Conservation (phyloP, 1,140 invertebrate genomes). For the Trichogramma pretiosum region DNA sequence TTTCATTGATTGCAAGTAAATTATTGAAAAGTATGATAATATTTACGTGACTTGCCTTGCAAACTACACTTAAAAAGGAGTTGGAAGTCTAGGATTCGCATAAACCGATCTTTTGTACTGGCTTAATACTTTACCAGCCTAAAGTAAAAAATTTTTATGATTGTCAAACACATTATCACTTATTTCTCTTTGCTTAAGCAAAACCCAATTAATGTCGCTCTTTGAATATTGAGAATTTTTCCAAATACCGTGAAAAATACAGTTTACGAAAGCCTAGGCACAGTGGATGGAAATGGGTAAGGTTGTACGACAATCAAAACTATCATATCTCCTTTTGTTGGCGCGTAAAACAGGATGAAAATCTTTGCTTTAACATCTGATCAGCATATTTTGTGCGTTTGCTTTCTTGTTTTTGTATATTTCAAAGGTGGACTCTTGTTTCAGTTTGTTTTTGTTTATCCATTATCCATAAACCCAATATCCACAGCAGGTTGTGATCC, state of each 20-base stretch:
- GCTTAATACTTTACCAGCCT: neutral
- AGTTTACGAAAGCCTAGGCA: constrained; percentile 27
- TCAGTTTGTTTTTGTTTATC: constrained; percentile 5
- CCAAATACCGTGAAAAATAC: too few species aligned
- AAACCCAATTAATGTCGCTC: too few species aligned
- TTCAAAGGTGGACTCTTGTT: constrained; percentile 28
- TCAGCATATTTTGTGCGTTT: constrained; percentile 39
- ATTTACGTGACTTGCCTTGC: neutral
- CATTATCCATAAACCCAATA: constrained; percentile 8
- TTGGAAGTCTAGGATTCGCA: constrained; percentile 21
- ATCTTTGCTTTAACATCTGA: constrained; percentile 40
- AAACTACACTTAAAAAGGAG: constrained; percentile 15
- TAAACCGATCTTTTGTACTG: constrained; percentile 21
- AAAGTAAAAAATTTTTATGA: neutral
- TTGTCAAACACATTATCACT: neutral
- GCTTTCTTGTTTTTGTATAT: constrained; percentile 36
- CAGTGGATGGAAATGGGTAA: constrained; percentile 24
- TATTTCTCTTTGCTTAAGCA: neutral
- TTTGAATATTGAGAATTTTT: too few species aligned
- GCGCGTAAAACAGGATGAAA: constrained; percentile 43
- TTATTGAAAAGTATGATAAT: constrained; percentile 14
- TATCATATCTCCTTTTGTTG: constrained; percentile 45
- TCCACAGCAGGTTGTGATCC: constrained; percentile 12
- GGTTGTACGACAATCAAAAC: constrained; percentile 42
- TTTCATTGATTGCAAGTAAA: constrained; percentile 11